Percentiles rank a stretch among this genome's conserved stretches.
These are phyloP conservation scores for Metallyticus violacea DNA, from an alignment of 2,888 invertebrate genomes.

Conservation along the genomic window DNA sequence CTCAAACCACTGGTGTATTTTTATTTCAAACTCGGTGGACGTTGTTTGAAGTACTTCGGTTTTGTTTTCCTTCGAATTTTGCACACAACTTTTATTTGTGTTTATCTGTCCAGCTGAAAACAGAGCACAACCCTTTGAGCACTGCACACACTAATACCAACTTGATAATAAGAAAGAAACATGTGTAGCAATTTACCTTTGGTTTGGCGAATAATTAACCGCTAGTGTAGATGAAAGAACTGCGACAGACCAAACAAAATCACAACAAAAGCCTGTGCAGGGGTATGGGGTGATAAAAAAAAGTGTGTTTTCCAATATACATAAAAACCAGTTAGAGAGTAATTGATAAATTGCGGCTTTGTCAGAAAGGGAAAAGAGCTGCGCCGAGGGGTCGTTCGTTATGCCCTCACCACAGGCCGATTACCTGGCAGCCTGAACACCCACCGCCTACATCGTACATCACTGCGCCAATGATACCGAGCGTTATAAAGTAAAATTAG, in stretches of 20 bases:
- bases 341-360: conserved; percentile 17
- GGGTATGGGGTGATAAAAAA: neutral
- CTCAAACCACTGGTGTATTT: neutral
- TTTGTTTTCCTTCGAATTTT: neutral
- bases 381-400: too few species aligned
- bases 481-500: neutral
- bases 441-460: too few species aligned
- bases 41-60: too few species aligned
- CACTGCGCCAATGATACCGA: too few species aligned
- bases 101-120: neutral
- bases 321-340: conserved; percentile 1
- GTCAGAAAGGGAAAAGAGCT: neutral
- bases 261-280: neutral
- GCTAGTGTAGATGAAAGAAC: neutral
- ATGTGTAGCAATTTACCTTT: neutral
- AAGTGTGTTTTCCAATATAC: conserved; percentile 4
- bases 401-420: neutral
- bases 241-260: neutral
- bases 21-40: too few species aligned
- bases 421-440: too few species aligned
- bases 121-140: neutral
- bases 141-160: neutral
- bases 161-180: neutral
- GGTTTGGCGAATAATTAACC: neutral
- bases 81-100: neutral